phyloP scores from a whole-genome alignment of 2,797 vertebrate genomes.

The Squalus acanthias region DNA sequence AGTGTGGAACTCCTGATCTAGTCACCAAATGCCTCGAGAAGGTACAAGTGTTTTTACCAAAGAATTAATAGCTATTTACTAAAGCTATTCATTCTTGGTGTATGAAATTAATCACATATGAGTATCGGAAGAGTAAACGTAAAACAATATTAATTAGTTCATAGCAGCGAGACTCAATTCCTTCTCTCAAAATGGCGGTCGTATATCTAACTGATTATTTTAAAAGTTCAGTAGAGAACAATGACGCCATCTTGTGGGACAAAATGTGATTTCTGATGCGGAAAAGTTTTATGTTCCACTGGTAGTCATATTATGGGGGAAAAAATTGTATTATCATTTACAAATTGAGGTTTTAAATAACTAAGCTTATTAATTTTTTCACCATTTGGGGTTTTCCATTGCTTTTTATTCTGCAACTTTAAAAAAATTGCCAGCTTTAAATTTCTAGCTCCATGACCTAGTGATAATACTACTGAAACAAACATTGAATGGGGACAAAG shows the following conservation, averaged over 20 bases:
- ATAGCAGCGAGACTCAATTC: background rate
- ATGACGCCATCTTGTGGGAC: conserved; percentile 28
- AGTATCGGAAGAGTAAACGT: background rate
- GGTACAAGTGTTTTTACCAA: background rate
- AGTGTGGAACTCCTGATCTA: background rate
- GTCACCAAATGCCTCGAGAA: background rate
- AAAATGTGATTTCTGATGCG: background rate
- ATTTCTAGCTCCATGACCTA: background rate
- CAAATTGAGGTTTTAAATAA: background rate
- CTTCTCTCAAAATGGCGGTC: conserved; percentile 22
- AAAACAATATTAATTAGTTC: background rate
- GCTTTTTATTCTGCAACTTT: background rate
- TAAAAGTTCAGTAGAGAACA: conserved; percentile 21
- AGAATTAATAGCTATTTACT: background rate
- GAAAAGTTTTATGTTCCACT: background rate
- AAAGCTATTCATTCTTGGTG: background rate
- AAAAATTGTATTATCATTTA: background rate
- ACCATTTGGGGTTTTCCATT: background rate
- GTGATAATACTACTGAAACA: background rate
- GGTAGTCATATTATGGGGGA: background rate
- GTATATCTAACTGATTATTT: background rate
- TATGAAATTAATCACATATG: background rate
- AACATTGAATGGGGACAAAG: background rate
- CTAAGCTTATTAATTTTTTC: background rate
- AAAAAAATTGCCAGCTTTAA: background rate